Base-by-base conservation (phyloP, 92 coral and sea anemone genomes). In the Scolanthus callimorphus region DNA sequence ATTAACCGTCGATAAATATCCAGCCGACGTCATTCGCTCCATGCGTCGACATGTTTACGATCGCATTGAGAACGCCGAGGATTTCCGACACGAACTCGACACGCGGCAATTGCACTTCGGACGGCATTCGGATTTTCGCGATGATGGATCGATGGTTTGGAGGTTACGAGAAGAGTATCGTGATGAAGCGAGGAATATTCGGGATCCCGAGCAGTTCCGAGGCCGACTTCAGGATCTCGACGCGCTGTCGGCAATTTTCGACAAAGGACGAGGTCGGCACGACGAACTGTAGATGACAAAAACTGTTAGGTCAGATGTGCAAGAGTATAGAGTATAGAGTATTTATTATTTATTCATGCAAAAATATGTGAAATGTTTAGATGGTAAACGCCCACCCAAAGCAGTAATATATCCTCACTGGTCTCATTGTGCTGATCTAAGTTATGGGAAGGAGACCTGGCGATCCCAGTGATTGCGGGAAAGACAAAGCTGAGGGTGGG, bases 181-280 rank as follows among this genome's bases (percentile, higher is more conserved):
- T 47, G 76, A 72, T 8, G 96, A 88, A 27, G 78, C 83, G 3
- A 71, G 76, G 49, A 67, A 63, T 13, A 56, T 87, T 20, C 77
- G 77, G 11, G 90, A 78, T 52, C 51, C 75, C 44, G 30, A 71
- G 3, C 90, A 87, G 59, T 31, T 87, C 64, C 79, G 66, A 31
- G 80, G 78, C 20, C 77, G 86, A 12, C 56, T 87, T 1, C 73
- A 87, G 55, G 96, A 87, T 50, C 53, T 87, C 30, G 77, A 87
- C 34, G 90, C 86, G 8, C 55, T 87, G 29, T 51, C 84, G 17
- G 77, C 69, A 15, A 83, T 88, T 44, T 69, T 88, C 29, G 69
- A 19, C 3, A 17, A 31, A 1, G 53, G 49, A 12, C 23, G 61
- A 22, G 46, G 30, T 3, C 49, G 6, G 0, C 73, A 47, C 25